phyloP scores from a whole-genome alignment of 2,797 vertebrate species.

The Phylloscopus collybita region DNA sequence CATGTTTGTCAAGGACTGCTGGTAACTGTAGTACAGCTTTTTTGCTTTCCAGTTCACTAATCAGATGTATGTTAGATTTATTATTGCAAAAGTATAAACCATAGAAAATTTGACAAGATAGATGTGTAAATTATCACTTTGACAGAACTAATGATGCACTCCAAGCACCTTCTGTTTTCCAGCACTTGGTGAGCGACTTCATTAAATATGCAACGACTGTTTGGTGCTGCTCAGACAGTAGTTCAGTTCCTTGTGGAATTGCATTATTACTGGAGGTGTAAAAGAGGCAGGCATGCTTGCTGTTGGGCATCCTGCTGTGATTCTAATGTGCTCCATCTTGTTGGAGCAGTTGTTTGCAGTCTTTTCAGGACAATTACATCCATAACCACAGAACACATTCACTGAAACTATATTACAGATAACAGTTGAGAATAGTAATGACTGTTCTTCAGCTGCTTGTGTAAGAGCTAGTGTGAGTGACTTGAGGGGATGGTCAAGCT shows the following conservation, averaged over 20 bases:
- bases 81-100: conserved; percentile 91
- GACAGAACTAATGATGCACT: conserved; percentile 99
- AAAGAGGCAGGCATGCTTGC: conserved; percentile 77
- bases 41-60: conserved; percentile 82
- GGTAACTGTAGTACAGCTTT: conserved; percentile 62
- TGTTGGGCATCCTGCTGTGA: conserved; percentile 84
- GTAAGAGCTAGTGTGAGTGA: not conserved
- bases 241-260: conserved; percentile 89
- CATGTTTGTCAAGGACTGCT: conserved; percentile 67
- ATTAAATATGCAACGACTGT: conserved; percentile 88
- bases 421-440: conserved; percentile 75
- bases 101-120: conserved; percentile 99
- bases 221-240: conserved; percentile 83
- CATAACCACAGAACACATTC: conserved; percentile 82
- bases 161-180: conserved; percentile 98
- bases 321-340: conserved; percentile 88
- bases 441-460: conserved; percentile 54
- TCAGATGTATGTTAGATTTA: conserved; percentile 94
- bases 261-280: conserved; percentile 80
- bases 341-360: conserved; percentile 86
- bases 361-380: conserved; percentile 84
- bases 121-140: conserved; percentile 99
- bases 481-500: conserved; percentile 16
- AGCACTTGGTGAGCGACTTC: conserved; percentile 83
- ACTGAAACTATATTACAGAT: conserved; percentile 80